Evolutionary conservation across 2,888 invertebrate species (phyloP).

Genomic region (Drosophila monieri): DNA sequence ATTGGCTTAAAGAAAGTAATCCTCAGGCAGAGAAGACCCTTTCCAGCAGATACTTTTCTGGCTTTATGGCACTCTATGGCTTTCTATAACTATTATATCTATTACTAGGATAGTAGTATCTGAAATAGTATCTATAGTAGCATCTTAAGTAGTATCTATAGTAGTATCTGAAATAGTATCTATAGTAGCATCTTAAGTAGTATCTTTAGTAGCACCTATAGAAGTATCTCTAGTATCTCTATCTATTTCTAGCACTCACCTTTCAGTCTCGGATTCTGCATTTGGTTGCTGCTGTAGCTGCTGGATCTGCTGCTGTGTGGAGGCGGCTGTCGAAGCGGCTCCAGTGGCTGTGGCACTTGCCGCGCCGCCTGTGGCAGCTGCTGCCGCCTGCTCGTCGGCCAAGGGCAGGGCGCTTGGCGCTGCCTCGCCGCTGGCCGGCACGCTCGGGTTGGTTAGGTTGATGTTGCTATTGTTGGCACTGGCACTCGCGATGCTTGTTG

Average conservation of each 20-base stretch:
- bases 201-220: too few relatives aligned
- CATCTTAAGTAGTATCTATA: too few relatives aligned
- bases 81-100: too few relatives aligned
- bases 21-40: too few relatives aligned
- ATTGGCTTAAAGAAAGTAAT: too few relatives aligned
- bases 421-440: constrained; percentile 38
- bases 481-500: constrained; percentile 79
- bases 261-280: constrained; percentile 84
- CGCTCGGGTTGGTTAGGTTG: constrained; percentile 67
- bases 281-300: constrained; percentile 78
- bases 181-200: too few relatives aligned
- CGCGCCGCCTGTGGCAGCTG: constrained; percentile 39
- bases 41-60: too few relatives aligned
- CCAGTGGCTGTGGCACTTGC: constrained; percentile 51
- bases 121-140: too few relatives aligned
- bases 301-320: constrained; percentile 61
- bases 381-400: constrained; percentile 46
- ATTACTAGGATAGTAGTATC: too few relatives aligned
- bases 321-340: constrained; percentile 52
- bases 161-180: too few relatives aligned
- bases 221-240: too few relatives aligned
- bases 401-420: constrained; percentile 59
- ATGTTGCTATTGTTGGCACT: constrained; percentile 80
- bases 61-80: too few relatives aligned
- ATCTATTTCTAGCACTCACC: constrained; percentile 71